phyloP scores from a whole-genome alignment of 2,888 invertebrate species.

The Digitonthophagus gazella region DNA sequence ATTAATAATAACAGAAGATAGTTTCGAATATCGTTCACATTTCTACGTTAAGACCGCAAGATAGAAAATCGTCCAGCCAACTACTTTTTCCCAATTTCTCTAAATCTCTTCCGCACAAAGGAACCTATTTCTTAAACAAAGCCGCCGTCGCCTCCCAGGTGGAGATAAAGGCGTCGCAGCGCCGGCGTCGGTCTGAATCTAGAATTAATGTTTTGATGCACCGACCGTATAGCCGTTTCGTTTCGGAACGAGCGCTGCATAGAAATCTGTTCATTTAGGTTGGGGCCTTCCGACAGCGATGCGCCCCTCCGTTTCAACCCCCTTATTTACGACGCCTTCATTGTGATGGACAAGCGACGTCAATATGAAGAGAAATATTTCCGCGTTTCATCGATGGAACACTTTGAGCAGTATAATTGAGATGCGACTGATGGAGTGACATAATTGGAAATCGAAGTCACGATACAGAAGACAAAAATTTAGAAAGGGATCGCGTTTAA shows the following conservation, averaged over 20 bases:
- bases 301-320: neutral
- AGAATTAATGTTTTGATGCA: conserved; percentile 27
- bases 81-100: neutral
- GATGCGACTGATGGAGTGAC: conserved; percentile 6
- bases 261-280: conserved; percentile 34
- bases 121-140: neutral
- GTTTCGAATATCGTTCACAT: neutral
- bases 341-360: conserved; percentile 33
- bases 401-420: conserved; percentile 5
- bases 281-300: conserved; percentile 19
- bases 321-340: conserved; percentile 27
- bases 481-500: too few relatives aligned
- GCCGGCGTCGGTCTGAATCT: conserved; percentile 23
- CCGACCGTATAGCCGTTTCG: conserved; percentile 21
- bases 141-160: neutral
- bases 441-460: conserved; percentile 10
- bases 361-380: conserved; percentile 32
- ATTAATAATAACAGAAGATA: too few relatives aligned
- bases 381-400: conserved; percentile 16
- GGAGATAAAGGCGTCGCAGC: conserved; percentile 7
- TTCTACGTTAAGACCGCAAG: neutral
- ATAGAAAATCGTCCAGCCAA: neutral
- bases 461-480: too few relatives aligned
- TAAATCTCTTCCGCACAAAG: neutral
- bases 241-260: conserved; percentile 30